phyloP scores from a whole-genome alignment of 2,113 vertebrate genomes.

The Pluvialis apricaria region DNA sequence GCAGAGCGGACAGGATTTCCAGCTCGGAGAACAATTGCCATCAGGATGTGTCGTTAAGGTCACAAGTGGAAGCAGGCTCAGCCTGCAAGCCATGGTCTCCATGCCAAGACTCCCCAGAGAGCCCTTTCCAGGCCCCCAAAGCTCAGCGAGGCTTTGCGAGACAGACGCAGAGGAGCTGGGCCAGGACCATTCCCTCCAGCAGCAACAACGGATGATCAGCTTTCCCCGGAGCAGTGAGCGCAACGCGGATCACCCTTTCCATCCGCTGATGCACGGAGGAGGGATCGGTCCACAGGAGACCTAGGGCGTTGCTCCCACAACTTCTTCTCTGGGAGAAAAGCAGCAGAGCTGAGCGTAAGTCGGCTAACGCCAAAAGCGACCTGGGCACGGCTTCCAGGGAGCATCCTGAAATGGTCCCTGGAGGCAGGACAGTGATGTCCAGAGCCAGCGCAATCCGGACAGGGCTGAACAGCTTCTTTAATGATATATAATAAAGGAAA shows the following conservation, averaged over 20 bases:
- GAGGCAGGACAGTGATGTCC: background rate
- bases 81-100: background rate
- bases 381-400: background rate
- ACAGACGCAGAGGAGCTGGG: background rate
- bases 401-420: background rate
- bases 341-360: background rate
- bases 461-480: background rate
- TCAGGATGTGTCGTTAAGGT: background rate
- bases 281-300: background rate
- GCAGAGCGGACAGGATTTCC: conserved; percentile 43
- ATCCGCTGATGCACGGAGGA: background rate
- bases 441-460: accelerated
- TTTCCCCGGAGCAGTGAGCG: accelerated
- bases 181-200: background rate
- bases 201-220: background rate
- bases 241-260: too few species aligned
- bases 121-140: background rate
- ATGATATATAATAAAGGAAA: background rate
- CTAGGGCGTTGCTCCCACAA: background rate
- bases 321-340: background rate
- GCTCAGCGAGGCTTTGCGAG: background rate
- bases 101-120: background rate
- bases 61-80: conserved; percentile 3
- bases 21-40: conserved; percentile 24
- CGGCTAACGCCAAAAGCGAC: background rate